Evolutionary conservation across 2,888 invertebrate genomes (phyloP), one percentile per base, ranked within the genome.

Genomic region (Lacanobia wlatinum): DNA sequence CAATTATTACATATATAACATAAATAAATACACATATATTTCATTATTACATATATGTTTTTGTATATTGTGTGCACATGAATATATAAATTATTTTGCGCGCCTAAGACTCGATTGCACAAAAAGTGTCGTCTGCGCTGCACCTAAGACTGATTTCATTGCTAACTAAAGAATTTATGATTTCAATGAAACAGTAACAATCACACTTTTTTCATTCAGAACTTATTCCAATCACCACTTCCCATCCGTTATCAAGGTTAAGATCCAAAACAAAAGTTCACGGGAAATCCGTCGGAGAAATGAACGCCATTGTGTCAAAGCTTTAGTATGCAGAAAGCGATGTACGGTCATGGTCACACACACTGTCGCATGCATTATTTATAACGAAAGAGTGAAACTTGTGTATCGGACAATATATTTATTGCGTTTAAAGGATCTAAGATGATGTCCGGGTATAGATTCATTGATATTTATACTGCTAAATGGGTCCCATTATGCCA

Each of bases 321-420:
- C 82, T 87, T 94, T 94, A 91, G 91, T 92, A 95, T 94, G 90
- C 95, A 73, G 76, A 73, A 68, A 84, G 80, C 77, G 79, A 77
- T 60, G 78, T 67, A 81, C 90, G 94, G 92, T 93, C 91, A 92
- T 89, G 93, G 94, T 90, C 93, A 92, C 87, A 87, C 82, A 87
- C 77, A 79, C 70, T 85, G 84, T 69, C 79, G 70, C 86, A 92
- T 94, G 93, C 90, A 95, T 95, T 94, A 95, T 95, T 93, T 92
- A 95, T 93, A 88, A 85, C 69, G 92, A 90, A 92, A 93, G 90
- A 95, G 95, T 95, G 95, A 95, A 95, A 95, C 92, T 90, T 91
- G 85, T 85, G 53, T 61, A 67, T 85, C 72, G 80, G 83, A 87
- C 89, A 87, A 89, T 88, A 85, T 86, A 81, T 87, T 88, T 87